Conservation (phyloP, 2,113 vertebrate genomes). For the Sphaerodactylus townsendi region DNA sequence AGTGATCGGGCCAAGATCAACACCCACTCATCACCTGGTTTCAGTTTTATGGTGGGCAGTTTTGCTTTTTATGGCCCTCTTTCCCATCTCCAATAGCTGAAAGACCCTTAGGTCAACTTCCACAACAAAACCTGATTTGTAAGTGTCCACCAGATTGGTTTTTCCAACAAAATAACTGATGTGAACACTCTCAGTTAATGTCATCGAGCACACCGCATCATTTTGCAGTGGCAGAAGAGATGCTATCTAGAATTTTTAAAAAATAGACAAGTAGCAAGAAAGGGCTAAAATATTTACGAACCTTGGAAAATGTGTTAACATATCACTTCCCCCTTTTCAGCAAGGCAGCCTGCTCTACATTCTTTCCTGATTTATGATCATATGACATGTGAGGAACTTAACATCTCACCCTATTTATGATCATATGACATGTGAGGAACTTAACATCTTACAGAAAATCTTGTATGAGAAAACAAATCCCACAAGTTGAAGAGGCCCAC, state of each 20-base stretch:
- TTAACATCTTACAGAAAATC: conserved; percentile 26
- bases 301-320: neutral
- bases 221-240: conserved; percentile 46
- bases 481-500: conserved; percentile 31
- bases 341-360: conserved; percentile 2
- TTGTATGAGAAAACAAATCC: conserved; percentile 26
- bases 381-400: conserved; percentile 36
- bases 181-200: conserved; percentile 30
- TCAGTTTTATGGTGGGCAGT: conserved; percentile 47
- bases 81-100: conserved; percentile 39
- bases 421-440: conserved; percentile 37
- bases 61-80: conserved; percentile 11
- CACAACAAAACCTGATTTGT: conserved; percentile 39
- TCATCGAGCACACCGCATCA: neutral
- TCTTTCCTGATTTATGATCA: conserved; percentile 41
- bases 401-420: conserved; percentile 11
- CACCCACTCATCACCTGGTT: conserved; percentile 43
- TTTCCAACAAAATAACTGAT: conserved; percentile 26
- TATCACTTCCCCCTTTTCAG: conserved; percentile 40
- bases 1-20: conserved; percentile 47
- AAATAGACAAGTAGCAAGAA: conserved; percentile 6
- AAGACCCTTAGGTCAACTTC: conserved; percentile 35
- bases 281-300: conserved; percentile 10
- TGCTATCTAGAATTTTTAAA: neutral
- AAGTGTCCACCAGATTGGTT: conserved; percentile 36